Evolutionary conservation across 2,888 invertebrate genomes (phyloP).

Genomic region (Marasmarcha lunaedactyla): DNA sequence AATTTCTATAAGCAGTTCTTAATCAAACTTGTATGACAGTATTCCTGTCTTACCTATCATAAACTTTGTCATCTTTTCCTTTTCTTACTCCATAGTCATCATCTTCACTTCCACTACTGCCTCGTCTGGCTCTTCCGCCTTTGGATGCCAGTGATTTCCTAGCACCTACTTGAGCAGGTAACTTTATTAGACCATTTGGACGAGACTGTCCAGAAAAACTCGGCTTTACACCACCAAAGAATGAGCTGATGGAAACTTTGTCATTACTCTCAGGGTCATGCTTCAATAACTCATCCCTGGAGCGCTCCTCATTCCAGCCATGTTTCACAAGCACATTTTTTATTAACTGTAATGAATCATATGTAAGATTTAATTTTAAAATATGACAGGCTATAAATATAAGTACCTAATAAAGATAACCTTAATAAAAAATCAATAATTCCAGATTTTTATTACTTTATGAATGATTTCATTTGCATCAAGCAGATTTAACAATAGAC

Average conservation of each 20-base stretch:
- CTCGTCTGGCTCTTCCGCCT: constrained; percentile 54
- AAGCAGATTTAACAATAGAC: no score
- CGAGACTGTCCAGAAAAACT: constrained; percentile 31
- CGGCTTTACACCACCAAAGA: constrained; percentile 25
- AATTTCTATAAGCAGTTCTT: no score
- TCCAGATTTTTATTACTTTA: no score
- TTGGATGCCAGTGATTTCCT: constrained; percentile 31
- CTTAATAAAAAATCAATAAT: no score
- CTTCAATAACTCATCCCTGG: constrained; percentile 63
- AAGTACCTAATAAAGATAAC: no score
- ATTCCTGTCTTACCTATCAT: constrained; percentile 76
- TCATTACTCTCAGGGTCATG: constrained; percentile 58
- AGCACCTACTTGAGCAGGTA: constrained; percentile 22
- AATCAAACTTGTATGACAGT: no score
- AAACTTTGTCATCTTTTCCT: constrained; percentile 74
- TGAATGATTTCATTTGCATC: no score
- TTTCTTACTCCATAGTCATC: constrained; percentile 70
- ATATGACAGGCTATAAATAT: no score
- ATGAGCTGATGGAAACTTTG: constrained; percentile 22
- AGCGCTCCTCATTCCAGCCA: constrained; percentile 67
- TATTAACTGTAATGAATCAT: constrained; percentile 44
- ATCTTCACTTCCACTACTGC: constrained; percentile 71
- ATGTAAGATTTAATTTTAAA: background rate
- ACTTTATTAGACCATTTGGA: constrained; percentile 32
- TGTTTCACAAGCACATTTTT: constrained; percentile 67